Conservation (phyloP, 2,888 invertebrate genomes). For the Ectropis crepuscularia region DNA sequence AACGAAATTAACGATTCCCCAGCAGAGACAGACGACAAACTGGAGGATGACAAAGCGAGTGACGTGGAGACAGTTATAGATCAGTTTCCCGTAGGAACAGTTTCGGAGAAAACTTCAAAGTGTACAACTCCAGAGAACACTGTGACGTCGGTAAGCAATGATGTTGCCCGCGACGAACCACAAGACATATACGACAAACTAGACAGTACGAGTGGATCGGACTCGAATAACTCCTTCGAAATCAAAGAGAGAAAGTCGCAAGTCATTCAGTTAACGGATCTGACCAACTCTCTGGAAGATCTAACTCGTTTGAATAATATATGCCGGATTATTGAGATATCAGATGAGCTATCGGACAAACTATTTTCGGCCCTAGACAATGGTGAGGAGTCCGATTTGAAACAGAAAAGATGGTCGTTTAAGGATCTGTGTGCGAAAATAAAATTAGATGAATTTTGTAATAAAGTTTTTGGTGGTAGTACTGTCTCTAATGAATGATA, state of each 20-base stretch:
- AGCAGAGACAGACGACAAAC: slow-evolving; percentile 1
- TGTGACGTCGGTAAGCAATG: slow-evolving; percentile 46
- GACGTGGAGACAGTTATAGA: slow-evolving; percentile 11
- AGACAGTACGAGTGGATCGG: slow-evolving; percentile 69
- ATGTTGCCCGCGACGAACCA: slow-evolving; percentile 42
- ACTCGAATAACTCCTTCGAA: slow-evolving; percentile 71
- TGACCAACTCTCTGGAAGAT: slow-evolving; percentile 72
- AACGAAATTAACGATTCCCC: slow-evolving; percentile 1
- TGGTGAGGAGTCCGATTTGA: slow-evolving; percentile 30
- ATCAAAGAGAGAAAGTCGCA: slow-evolving; percentile 68
- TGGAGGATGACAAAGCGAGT: not conserved
- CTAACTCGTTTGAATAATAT: slow-evolving; percentile 72
- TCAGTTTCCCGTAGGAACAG: slow-evolving; percentile 12
- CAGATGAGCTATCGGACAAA: slow-evolving; percentile 74
- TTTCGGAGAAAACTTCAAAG: slow-evolving; percentile 42
- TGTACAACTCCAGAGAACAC: slow-evolving; percentile 45
- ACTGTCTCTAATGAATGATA: slow-evolving; percentile 19
- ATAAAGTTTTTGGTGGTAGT: slow-evolving; percentile 64
- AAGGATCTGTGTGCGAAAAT: slow-evolving; percentile 74
- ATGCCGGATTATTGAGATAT: slow-evolving; percentile 78
- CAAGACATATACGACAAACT: slow-evolving; percentile 74
- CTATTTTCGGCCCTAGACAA: slow-evolving; percentile 64
- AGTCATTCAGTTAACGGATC: slow-evolving; percentile 67
- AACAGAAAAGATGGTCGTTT: slow-evolving; percentile 69
- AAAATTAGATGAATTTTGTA: slow-evolving; percentile 75